Conservation (phyloP, 2,797 vertebrate genomes). For the Lacerta viridis region DNA sequence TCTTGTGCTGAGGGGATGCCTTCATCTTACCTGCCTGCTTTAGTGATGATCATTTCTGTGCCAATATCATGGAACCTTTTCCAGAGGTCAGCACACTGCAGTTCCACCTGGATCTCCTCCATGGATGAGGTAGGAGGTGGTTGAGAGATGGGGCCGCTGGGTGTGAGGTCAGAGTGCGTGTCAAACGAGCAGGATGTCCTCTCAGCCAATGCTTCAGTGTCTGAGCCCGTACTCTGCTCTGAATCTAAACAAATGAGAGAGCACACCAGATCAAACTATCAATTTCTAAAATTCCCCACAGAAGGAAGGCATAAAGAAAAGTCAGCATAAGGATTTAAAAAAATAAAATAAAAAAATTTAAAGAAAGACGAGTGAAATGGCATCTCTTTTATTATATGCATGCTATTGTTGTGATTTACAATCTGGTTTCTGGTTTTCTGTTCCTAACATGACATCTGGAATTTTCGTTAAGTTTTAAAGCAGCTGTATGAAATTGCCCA, state of each 20-base stretch:
- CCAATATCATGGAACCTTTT: constrained; percentile 99
- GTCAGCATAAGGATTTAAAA: constrained; percentile 8
- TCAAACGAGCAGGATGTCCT: constrained; percentile 94
- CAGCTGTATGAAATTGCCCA: constrained; percentile 60
- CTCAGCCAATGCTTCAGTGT: constrained; percentile 92
- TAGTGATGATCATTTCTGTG: constrained; percentile 99
- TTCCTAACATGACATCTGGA: constrained; percentile 67
- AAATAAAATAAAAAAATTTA: no score
- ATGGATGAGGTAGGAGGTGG: constrained; percentile 90
- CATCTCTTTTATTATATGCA: constrained; percentile 47
- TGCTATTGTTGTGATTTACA: constrained; percentile 69
- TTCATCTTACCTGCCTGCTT: constrained; percentile 93
- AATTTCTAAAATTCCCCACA: not conserved
- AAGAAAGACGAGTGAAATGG: not conserved
- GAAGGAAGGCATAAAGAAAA: not conserved
- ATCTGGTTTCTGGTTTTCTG: constrained; percentile 54
- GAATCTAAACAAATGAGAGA: constrained; percentile 85
- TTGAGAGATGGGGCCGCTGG: constrained; percentile 85
- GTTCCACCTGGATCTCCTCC: constrained; percentile 98
- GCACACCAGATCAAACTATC: constrained; percentile 53
- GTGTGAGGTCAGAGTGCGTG: constrained; percentile 87
- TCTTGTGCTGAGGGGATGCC: not conserved
- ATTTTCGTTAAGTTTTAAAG: constrained; percentile 70
- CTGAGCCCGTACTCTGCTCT: constrained; percentile 94
- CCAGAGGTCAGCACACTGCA: constrained; percentile 98